These are phyloP conservation scores for Papilio dardanus DNA, from an alignment of 1,140 invertebrate species.

Conservation along the genomic window DNA sequence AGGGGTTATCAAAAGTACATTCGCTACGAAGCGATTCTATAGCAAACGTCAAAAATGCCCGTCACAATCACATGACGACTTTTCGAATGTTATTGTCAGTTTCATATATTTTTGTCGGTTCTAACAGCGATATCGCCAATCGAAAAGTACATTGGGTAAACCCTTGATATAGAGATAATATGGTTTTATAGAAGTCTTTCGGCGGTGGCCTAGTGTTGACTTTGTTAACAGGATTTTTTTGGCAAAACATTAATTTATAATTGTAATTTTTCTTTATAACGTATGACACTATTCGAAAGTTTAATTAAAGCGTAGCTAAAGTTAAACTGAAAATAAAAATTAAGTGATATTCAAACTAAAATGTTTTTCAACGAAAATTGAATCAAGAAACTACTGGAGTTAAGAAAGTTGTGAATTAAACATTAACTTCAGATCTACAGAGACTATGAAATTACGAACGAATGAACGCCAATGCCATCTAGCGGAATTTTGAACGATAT, in stretches of 20 bases:
- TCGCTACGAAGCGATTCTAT: no score
- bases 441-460: neutral
- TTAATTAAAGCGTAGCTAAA: neutral
- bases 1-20: no score
- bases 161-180: no score
- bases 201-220: no score
- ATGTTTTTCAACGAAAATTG: slow-evolving; percentile 1
- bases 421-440: neutral
- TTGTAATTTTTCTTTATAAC: neutral
- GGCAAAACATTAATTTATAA: neutral
- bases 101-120: no score
- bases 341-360: neutral
- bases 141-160: no score
- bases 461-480: neutral
- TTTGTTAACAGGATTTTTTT: neutral
- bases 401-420: slow-evolving; percentile 11
- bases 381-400: neutral
- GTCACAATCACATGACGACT: no score
- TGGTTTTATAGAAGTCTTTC: no score
- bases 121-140: no score
- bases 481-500: no score
- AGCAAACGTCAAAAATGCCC: no score
- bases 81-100: no score
- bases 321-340: slow-evolving; percentile 17
- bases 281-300: neutral